Evolutionary conservation across 2,113 vertebrate genomes (phyloP).

Genomic region (Macroglossus sobrinus): DNA sequence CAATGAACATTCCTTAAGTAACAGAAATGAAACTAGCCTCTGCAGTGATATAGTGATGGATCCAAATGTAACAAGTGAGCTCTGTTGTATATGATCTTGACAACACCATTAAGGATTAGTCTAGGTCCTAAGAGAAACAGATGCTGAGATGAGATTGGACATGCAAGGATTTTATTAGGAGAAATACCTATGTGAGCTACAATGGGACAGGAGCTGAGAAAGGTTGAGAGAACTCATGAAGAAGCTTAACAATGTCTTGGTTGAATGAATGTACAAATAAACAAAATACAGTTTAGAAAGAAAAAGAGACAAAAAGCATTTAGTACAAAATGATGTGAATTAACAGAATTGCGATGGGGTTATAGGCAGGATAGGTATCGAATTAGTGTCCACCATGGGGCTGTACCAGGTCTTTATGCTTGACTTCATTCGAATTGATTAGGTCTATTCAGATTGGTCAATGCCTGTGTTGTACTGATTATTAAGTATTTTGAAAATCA

Average conservation of each 20-base stretch:
- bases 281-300: not conserved
- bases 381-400: not conserved
- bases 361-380: not conserved
- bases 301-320: not conserved
- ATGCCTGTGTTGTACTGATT: not conserved
- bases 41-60: not conserved
- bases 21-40: not conserved
- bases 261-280: not conserved
- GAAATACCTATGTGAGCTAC: not conserved
- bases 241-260: not conserved
- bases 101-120: not conserved
- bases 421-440: not conserved
- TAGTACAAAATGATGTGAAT: not conserved
- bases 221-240: not conserved
- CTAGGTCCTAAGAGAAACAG: not conserved
- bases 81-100: not conserved
- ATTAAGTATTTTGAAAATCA: slow-evolving; percentile 8
- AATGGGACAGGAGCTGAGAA: not conserved
- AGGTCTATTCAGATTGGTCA: not conserved
- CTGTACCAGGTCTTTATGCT: not conserved
- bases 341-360: not conserved
- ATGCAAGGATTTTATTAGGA: not conserved
- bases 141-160: not conserved
- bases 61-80: not conserved
- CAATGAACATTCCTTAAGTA: not conserved